Evolutionary conservation across 2,888 invertebrate species (phyloP), one percentile per base, ranked within the genome.

Genomic region (Conops quadrifasciatus): DNA sequence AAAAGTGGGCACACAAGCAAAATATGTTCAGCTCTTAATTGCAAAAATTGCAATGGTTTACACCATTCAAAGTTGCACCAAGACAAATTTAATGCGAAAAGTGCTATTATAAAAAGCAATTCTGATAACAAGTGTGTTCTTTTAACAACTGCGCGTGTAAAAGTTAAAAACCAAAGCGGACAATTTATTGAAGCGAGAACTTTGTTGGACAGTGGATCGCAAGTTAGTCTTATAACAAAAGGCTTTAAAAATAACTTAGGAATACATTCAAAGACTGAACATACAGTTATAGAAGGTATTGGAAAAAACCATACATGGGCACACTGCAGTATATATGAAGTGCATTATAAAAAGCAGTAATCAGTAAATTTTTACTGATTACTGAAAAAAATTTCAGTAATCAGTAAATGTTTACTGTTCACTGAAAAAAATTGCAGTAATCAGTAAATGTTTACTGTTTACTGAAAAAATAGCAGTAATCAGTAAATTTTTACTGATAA

Each of bases 231-330:
- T 56, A 56, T 56, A 56, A 21, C 49, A 49, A 56, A 56, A 11
- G 4, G 53, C 30, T 65, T 21, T 49, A 58, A 7, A 65, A 65
- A 11, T 58, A 58, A 21, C 47, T 65, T 47, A 59, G 65, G 13
- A 58, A 36, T 24, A 51, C 56, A 15, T 53, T 64, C 9, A 58
- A 70, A 30, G 26, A 56, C 1, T 28, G 63, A 13, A 58, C 65
- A n/a, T 28, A 58, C 7, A 64, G 56, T 21, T 36, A 64, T 24
- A n/a, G 36, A 36, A 26, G 64, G 9, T 24, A 70, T 15, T 1
- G 53, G 45, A 28, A 63, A 16, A 28, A 30, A 28, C 30, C 62
- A 16, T 13, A 59, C n/a, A 24, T 24, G 1, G 58, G 71, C 51
- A n/a, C n/a, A n/a, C n/a, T n/a, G n/a, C n/a, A n/a, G n/a, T n/a